Evolutionary conservation across 1,140 invertebrate genomes (phyloP), one percentile per base, ranked within the genome.

Genomic region (Helicoverpa armigera): DNA sequence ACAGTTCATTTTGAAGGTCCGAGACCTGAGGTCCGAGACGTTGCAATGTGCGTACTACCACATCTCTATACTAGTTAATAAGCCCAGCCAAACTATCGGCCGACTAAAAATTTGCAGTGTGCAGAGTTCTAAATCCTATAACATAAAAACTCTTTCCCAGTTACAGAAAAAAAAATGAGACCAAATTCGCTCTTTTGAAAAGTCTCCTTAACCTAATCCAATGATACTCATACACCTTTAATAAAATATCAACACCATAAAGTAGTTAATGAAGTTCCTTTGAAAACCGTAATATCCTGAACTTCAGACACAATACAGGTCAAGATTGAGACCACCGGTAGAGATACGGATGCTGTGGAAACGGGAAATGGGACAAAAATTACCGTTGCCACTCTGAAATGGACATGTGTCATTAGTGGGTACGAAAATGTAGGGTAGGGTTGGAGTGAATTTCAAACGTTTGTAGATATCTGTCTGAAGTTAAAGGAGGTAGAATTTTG

Each of bases 341-440:
- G 50, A 12, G 16, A 70, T 23, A 53, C 67, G 67, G 67, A 70
- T 70, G 50, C n/a, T 31, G 29, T 43, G 48, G 67, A 70, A 70
- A 70, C 67, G 14, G 67, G 67, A 70, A 54, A 70, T 70, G 67
- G 16, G 48, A 70, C 50, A 50, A 54, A 54, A 70, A 54, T 70
- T 51, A 70, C 67, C 4, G 67, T 70, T 12, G 67, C 67, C 50
- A 43, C 61, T 70, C 23, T 53, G 12, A 70, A 54, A 54, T 54
- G 50, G 67, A 29, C 67, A 54, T 50, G 53, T 54, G 50, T 70
- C 67, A 70, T 70, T 70, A 70, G 50, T 70, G 23, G 67, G 50
- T 23, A 70, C 18, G 18, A 16, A 29, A 67, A 9, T 48, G 43
- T 18, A 70, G 50, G 13, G 13, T 29, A 12, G 18, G 18, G 12